These are phyloP conservation scores for Cancer borealis DNA, from an alignment of 2,888 invertebrate species.

Conservation along the genomic window DNA sequence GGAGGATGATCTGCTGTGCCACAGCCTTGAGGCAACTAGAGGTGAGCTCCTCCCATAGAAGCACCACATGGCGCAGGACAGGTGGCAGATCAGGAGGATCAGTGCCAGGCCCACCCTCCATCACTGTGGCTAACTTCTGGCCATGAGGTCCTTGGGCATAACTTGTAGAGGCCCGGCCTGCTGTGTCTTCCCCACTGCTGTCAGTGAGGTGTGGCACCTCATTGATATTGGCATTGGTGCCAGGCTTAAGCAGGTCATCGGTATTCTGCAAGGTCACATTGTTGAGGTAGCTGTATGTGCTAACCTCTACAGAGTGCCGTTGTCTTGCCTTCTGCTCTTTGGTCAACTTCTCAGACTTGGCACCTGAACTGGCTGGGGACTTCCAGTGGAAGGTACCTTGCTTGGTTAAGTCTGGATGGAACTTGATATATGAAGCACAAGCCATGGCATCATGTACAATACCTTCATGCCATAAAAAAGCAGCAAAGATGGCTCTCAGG, in stretches of 20 bases:
- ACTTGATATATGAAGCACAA: constrained; percentile 96
- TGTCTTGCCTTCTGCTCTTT: constrained; percentile 82
- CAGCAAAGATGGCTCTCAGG: constrained; percentile 95
- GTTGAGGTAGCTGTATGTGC: constrained; percentile 78
- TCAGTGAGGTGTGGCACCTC: constrained; percentile 67
- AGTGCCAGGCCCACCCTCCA: constrained; percentile 72
- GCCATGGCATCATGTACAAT: constrained; percentile 99
- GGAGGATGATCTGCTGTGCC: constrained; percentile 84
- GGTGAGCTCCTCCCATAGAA: constrained; percentile 91
- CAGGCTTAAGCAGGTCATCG: constrained; percentile 73
- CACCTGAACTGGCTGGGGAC: constrained; percentile 65
- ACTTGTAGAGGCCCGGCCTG: constrained; percentile 80
- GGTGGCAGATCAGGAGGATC: constrained; percentile 85
- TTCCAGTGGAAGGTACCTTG: constrained; percentile 83
- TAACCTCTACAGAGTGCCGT: constrained; percentile 93
- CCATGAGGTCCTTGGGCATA: constrained; percentile 78
- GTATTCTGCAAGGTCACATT: constrained; percentile 71
- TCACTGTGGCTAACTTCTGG: constrained; percentile 76
- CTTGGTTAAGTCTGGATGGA: constrained; percentile 92
- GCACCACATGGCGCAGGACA: constrained; percentile 91
- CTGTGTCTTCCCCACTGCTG: constrained; percentile 78
- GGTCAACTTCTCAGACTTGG: constrained; percentile 79
- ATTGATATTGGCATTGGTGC: constrained; percentile 77
- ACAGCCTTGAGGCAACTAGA: constrained; percentile 81
- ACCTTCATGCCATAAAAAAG: constrained; percentile 98